phyloP scores from a whole-genome alignment of 2,888 invertebrate species.

The Gymnosoma rotundatum region DNA sequence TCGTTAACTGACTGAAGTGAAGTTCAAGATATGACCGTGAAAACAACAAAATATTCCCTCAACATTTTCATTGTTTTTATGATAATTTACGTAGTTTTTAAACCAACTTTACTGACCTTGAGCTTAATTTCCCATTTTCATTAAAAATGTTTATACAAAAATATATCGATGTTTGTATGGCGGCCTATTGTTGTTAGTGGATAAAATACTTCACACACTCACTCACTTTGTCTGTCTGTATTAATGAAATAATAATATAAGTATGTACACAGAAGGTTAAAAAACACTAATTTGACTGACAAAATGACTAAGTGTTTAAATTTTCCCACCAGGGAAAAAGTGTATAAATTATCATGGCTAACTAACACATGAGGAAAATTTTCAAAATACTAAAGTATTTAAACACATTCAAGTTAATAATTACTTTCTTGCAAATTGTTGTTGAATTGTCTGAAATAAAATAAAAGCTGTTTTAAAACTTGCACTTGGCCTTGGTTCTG shows the following conservation, averaged over 20 bases:
- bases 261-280: neutral
- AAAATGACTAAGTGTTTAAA: constrained; percentile 31
- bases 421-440: too few species aligned
- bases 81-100: constrained; percentile 52
- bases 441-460: too few species aligned
- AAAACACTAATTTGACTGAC: constrained; percentile 37
- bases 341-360: neutral
- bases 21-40: constrained; percentile 66
- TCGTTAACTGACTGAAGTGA: constrained; percentile 41
- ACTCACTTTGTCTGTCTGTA: neutral
- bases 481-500: too few species aligned
- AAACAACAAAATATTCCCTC: constrained; percentile 55
- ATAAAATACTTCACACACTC: neutral
- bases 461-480: too few species aligned
- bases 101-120: constrained; percentile 68
- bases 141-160: constrained; percentile 25
- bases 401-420: too few species aligned
- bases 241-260: neutral
- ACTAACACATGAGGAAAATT: neutral
- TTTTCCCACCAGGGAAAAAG: constrained; percentile 21
- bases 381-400: neutral
- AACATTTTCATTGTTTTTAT: constrained; percentile 61
- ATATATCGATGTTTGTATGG: constrained; percentile 2
- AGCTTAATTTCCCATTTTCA: constrained; percentile 70
- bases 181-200: neutral